These are phyloP conservation scores for Tenthredo amoena DNA, from an alignment of 2,888 invertebrate species.

Conservation along the genomic window DNA sequence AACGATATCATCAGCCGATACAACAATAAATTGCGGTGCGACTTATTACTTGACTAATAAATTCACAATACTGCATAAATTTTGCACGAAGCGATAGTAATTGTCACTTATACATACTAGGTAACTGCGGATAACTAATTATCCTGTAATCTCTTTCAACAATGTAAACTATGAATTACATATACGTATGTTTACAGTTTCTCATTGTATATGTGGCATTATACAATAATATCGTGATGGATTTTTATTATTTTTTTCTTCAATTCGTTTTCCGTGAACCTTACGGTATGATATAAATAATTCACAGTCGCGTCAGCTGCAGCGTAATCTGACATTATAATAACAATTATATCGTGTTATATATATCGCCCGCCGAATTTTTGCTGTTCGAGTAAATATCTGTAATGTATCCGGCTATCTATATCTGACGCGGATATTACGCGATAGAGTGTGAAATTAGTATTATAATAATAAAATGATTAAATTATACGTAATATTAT, in stretches of 20 bases:
- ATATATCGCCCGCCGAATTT: constrained; percentile 3
- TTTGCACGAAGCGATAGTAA: not conserved
- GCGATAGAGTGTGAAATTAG: constrained; percentile 67
- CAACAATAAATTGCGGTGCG: not conserved
- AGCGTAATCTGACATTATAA: not conserved
- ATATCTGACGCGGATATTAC: constrained; percentile 59
- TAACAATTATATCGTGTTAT: not conserved
- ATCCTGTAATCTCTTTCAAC: not conserved
- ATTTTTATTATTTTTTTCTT: no score
- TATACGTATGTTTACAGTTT: not conserved
- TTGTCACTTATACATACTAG: not conserved
- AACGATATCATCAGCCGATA: not conserved
- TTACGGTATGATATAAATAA: no score
- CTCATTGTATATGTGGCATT: no score
- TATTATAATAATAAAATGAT: constrained; percentile 63
- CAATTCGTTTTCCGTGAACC: no score
- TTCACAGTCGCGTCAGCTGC: no score
- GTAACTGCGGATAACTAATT: not conserved
- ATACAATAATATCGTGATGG: not conserved
- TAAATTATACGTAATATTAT: constrained; percentile 51
- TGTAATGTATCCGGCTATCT: constrained; percentile 40
- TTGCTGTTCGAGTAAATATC: not conserved
- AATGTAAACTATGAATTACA: not conserved
- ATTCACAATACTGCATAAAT: not conserved
- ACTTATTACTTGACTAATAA: not conserved